Conservation (phyloP, 2,113 vertebrate genomes). For the Oceanites oceanicus region DNA sequence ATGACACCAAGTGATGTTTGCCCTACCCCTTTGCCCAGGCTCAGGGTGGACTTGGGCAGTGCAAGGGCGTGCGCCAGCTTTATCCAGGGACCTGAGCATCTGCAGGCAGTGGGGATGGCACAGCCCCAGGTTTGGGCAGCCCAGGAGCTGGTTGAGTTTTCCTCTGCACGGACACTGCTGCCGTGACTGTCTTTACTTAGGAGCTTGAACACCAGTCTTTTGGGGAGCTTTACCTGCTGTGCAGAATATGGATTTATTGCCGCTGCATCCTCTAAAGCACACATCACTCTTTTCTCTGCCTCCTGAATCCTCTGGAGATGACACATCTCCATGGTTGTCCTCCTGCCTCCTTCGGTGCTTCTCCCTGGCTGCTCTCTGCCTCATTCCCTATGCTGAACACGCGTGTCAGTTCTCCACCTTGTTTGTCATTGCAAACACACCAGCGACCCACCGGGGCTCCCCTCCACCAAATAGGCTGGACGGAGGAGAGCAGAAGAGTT, state of each 20-base stretch:
- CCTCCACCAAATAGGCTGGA: accelerated
- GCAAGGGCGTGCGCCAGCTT: neutral
- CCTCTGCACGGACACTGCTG: neutral
- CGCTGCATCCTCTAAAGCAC: neutral
- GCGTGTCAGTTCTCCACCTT: neutral
- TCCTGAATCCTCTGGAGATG: neutral
- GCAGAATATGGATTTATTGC: neutral
- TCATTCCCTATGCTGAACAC: neutral
- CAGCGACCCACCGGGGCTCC: accelerated
- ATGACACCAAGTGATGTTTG: neutral
- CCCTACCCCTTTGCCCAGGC: neutral
- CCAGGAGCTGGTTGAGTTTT: neutral
- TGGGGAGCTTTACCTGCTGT: neutral
- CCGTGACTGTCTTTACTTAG: neutral
- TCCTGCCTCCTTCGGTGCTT: neutral
- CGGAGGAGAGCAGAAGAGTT: neutral
- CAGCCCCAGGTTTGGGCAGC: neutral
- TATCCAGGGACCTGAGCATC: neutral
- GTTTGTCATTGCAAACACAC: neutral
- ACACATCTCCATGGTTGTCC: neutral
- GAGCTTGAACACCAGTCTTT: neutral
- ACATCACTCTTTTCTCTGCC: neutral
- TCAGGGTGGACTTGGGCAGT: neutral
- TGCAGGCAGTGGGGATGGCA: neutral
- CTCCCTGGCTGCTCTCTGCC: neutral